Conservation (phyloP, 2,113 vertebrate species). For the Gadus macrocephalus region DNA sequence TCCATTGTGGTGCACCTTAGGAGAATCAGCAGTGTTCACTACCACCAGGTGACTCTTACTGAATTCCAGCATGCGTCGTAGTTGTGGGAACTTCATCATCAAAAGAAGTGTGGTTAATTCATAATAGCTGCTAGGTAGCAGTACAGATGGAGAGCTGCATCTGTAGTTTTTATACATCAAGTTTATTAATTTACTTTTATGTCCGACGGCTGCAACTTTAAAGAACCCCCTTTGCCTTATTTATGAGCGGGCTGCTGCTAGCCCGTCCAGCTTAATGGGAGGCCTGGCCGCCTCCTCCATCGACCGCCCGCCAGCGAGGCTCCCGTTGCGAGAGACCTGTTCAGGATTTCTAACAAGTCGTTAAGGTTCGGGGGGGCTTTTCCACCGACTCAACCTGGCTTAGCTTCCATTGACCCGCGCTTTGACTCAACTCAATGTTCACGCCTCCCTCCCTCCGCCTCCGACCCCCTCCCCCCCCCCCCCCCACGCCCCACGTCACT, state of each 20-base stretch:
- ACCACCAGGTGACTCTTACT: too few relatives aligned
- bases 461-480: too few relatives aligned
- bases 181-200: conserved; percentile 13
- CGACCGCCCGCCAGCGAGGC: conserved; percentile 21
- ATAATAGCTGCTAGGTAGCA: too few relatives aligned
- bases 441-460: too few relatives aligned
- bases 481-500: not conserved
- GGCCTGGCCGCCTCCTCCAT: conserved; percentile 16
- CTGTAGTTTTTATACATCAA: too few relatives aligned
- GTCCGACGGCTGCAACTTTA: conserved; percentile 26
- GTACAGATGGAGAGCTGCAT: too few relatives aligned
- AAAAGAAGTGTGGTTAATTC: too few relatives aligned
- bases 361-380: not conserved
- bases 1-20: too few relatives aligned
- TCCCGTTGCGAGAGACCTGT: conserved; percentile 7
- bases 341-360: not conserved
- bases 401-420: not conserved
- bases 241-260: conserved; percentile 15
- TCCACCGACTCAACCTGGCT: not conserved
- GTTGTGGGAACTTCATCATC: too few relatives aligned
- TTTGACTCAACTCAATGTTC: not conserved
- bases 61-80: too few relatives aligned
- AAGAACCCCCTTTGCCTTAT: conserved; percentile 25
- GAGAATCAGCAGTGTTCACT: too few relatives aligned
- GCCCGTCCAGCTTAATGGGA: conserved; percentile 10